These are phyloP conservation scores for Dyspetes luteomarginatus DNA, from an alignment of 2,888 invertebrate species.

Conservation along the genomic window DNA sequence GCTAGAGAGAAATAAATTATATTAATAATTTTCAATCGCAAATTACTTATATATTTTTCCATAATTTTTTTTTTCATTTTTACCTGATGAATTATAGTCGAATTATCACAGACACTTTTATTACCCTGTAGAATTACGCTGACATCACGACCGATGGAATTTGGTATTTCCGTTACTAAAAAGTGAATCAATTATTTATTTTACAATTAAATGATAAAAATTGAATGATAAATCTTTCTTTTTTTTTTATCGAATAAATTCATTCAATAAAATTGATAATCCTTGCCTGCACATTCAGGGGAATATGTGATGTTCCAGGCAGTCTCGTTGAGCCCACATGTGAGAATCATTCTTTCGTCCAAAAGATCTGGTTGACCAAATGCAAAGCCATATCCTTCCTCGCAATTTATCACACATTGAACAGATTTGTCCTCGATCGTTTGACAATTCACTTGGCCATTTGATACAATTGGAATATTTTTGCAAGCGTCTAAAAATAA, in stretches of 20 bases:
- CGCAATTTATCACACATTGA: constrained; percentile 86
- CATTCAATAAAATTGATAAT: background rate
- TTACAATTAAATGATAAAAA: no score
- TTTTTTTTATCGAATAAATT: background rate
- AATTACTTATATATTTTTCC: background rate
- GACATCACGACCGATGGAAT: constrained; percentile 84
- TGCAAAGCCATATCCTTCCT: constrained; percentile 87
- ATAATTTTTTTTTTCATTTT: constrained; percentile 37
- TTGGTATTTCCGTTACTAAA: constrained; percentile 84
- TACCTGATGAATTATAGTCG: constrained; percentile 81
- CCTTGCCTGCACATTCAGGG: constrained; percentile 86
- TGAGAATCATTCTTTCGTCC: constrained; percentile 74
- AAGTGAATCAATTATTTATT: no score
- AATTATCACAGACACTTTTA: constrained; percentile 82
- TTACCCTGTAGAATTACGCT: constrained; percentile 82
- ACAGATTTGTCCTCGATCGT: constrained; percentile 81
- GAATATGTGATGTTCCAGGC: constrained; percentile 70
- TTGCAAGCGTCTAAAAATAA: constrained; percentile 81
- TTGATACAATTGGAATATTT: constrained; percentile 82
- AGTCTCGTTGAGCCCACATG: constrained; percentile 68
- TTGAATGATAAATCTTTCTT: constrained; percentile 15
- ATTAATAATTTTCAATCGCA: background rate
- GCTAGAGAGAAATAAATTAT: constrained; percentile 67
- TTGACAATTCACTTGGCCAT: constrained; percentile 84
- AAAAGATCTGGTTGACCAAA: constrained; percentile 76